A percentile compares a stretch with the other conserved stretches of the same genome.
These are phyloP conservation scores for Trilocha varians DNA, from an alignment of 2,888 invertebrate species.

Conservation along the genomic window DNA sequence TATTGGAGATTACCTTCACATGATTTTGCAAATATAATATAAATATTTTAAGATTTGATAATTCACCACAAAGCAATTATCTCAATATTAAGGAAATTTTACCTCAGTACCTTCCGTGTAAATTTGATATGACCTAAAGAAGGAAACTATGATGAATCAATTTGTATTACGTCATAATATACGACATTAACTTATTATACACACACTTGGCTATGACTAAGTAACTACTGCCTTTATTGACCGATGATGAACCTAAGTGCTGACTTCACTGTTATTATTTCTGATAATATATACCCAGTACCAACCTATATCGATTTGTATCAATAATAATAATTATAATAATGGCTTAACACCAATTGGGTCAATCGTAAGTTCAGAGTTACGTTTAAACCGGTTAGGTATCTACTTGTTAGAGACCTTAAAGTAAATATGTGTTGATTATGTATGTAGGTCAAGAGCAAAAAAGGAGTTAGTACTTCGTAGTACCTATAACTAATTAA, in stretches of 20 bases:
- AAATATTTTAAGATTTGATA: no score
- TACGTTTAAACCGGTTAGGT: no score
- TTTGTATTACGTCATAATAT: constrained; percentile 21
- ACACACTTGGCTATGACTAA: background rate
- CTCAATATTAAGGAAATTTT: background rate
- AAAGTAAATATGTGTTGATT: background rate
- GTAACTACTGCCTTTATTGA: background rate
- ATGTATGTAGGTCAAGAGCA: background rate
- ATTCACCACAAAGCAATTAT: no score
- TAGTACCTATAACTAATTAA: background rate
- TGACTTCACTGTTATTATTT: no score
- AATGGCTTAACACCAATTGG: no score
- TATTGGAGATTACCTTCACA: no score
- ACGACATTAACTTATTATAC: constrained; percentile 1
- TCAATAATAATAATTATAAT: no score
- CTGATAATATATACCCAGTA: no score
- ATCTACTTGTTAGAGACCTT: background rate
- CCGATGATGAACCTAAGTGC: background rate
- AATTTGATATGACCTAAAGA: constrained; percentile 7
- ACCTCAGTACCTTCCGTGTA: background rate
- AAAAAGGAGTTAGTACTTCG: no score
- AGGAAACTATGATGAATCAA: constrained; percentile 24
- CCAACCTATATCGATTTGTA: no score
- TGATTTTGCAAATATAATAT: no score
- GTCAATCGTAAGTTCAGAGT: no score